Evolutionary conservation across 2,797 vertebrate genomes (phyloP).

Genomic region (Helicolenus hilgendorfi): DNA sequence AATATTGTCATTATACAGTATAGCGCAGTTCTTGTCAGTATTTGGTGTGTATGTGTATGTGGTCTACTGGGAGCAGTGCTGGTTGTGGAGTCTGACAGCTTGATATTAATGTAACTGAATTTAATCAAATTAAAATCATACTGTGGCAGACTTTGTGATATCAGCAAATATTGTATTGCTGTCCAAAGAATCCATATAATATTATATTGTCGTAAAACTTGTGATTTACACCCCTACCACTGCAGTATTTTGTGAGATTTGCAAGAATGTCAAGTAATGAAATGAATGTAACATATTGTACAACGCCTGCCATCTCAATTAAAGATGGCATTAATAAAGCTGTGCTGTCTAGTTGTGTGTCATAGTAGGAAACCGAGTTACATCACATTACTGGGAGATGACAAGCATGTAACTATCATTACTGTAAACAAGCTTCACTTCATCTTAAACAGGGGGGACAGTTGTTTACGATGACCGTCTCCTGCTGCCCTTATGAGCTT

Average conservation of each 20-base stretch:
- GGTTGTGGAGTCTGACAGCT: no score
- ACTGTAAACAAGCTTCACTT: neutral
- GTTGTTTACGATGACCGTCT: neutral
- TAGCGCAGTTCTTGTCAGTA: no score
- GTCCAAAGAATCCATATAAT: no score
- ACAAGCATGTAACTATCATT: conserved; percentile 23
- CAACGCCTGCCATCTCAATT: neutral
- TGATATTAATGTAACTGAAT: no score
- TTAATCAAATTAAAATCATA: no score
- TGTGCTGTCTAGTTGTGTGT: neutral
- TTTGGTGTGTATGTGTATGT: no score
- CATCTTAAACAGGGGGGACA: neutral
- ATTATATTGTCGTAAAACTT: no score
- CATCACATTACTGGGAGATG: neutral
- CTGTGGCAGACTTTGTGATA: no score
- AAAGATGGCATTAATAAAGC: neutral
- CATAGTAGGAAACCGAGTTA: neutral
- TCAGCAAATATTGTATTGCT: accelerated
- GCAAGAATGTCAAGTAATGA: neutral
- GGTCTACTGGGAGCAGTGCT: no score
- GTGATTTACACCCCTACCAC: neutral
- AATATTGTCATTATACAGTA: no score
- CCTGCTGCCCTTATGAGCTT: neutral
- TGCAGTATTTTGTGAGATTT: neutral
- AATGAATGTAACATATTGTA: neutral